Conservation (phyloP, 2,888 invertebrate genomes). For the Cheiracanthium punctorium region DNA sequence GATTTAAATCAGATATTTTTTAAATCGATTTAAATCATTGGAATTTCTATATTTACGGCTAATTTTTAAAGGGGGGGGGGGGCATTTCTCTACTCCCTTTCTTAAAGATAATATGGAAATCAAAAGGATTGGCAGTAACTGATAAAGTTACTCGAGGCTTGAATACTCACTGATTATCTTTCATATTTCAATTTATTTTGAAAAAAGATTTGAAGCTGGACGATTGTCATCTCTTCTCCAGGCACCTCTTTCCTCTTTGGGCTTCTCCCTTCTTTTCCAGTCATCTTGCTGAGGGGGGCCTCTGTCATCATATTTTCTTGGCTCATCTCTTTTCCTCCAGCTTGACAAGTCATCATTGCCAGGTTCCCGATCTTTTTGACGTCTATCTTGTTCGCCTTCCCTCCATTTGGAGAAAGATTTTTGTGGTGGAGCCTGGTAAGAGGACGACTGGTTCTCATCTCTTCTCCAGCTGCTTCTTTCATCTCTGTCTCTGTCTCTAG, state of each 20-base stretch:
- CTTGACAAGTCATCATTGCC: neutral
- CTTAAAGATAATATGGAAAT: too few relatives aligned
- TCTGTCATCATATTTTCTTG: neutral
- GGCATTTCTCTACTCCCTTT: too few relatives aligned
- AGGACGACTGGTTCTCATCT: neutral
- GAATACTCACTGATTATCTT: too few relatives aligned
- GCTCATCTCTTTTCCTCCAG: neutral
- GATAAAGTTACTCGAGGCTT: too few relatives aligned
- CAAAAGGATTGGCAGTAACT: too few relatives aligned
- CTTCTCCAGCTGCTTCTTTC: conserved; percentile 30
- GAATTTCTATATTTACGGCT: too few relatives aligned
- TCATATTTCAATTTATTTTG: too few relatives aligned
- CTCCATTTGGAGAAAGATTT: neutral
- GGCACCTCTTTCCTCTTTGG: neutral
- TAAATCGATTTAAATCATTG: too few relatives aligned
- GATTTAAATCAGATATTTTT: too few relatives aligned
- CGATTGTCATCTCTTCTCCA: conserved; percentile 7
- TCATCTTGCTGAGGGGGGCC: neutral
- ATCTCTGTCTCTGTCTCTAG: conserved; percentile 4
- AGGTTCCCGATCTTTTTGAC: neutral
- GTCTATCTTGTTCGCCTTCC: neutral
- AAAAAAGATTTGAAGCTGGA: too few relatives aligned
- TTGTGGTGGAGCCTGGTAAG: neutral
- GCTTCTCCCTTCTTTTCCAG: neutral
- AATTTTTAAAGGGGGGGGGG: too few relatives aligned